A percentile compares a stretch with the other conserved stretches of the same genome.
Conservation (phyloP, 2,888 invertebrate species). For the Onchidella celtica region DNA sequence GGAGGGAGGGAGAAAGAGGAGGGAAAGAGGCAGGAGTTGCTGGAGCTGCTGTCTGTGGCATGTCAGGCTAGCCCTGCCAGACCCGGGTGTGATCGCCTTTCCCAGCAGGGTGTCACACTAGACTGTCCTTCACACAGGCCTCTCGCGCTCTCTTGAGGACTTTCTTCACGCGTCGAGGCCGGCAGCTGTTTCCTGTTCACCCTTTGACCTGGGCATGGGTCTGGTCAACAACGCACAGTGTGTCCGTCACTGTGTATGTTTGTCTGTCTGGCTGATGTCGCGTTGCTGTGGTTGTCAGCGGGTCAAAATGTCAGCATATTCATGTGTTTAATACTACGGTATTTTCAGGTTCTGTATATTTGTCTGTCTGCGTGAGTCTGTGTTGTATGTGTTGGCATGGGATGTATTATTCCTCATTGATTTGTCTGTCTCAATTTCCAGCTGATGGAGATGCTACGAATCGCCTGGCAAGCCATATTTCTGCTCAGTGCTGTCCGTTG, state of each 20-base stretch:
- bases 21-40: background rate
- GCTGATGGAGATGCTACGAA: no score
- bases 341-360: background rate
- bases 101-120: background rate
- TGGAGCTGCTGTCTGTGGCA: background rate
- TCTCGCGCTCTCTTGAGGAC: background rate
- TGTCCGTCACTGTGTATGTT: no score
- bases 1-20: background rate
- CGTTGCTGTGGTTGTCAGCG: no score
- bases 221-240: no score
- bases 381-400: background rate
- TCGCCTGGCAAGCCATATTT: no score
- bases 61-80: background rate
- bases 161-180: background rate
- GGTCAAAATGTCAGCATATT: no score
- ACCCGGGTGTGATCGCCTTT: background rate
- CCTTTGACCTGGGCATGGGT: no score
- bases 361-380: constrained; percentile 21
- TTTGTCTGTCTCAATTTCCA: no score
- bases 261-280: background rate
- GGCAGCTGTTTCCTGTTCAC: background rate
- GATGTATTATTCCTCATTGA: background rate
- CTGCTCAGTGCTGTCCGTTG: no score
- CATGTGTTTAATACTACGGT: no score
- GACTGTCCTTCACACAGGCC: background rate